These are phyloP conservation scores for Digitonthophagus gazella DNA, from an alignment of 2,888 invertebrate species.

Conservation along the genomic window DNA sequence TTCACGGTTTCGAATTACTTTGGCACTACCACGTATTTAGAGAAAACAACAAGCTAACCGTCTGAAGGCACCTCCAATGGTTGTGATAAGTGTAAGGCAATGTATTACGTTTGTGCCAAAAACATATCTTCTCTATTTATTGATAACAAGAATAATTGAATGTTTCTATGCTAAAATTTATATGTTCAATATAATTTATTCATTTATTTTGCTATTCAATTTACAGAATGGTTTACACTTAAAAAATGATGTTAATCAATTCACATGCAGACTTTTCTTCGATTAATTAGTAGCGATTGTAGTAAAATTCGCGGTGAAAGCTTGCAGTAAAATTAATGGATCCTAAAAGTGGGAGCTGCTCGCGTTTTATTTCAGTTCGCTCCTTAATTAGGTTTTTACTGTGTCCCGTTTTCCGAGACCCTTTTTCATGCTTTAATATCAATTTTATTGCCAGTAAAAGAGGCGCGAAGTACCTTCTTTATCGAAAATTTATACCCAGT, in stretches of 20 bases:
- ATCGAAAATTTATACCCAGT: slow-evolving; percentile 7
- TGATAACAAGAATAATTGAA: no score
- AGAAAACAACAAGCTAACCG: no score
- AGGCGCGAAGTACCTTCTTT: slow-evolving; percentile 2
- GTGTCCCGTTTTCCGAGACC: slow-evolving; percentile 5
- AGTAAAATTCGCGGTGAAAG: background rate
- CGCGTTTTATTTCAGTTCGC: background rate
- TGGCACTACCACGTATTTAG: no score
- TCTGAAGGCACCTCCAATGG: no score
- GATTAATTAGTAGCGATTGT: background rate
- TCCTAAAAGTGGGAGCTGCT: background rate
- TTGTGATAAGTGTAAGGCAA: no score
- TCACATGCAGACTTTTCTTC: background rate
- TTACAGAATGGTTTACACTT: background rate
- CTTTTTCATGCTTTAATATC: slow-evolving; percentile 10
- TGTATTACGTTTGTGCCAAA: no score
- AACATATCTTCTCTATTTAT: no score
- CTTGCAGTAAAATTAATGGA: background rate
- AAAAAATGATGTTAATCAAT: background rate
- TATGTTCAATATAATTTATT: no score
- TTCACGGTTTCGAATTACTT: no score
- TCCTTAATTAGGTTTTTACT: slow-evolving; percentile 15
- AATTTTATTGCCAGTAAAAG: slow-evolving; percentile 11
- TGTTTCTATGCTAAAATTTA: no score
- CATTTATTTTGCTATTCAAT: no score